Base-by-base conservation (phyloP, 2,113 vertebrate genomes). In the Apistogramma diplotaenia region DNA sequence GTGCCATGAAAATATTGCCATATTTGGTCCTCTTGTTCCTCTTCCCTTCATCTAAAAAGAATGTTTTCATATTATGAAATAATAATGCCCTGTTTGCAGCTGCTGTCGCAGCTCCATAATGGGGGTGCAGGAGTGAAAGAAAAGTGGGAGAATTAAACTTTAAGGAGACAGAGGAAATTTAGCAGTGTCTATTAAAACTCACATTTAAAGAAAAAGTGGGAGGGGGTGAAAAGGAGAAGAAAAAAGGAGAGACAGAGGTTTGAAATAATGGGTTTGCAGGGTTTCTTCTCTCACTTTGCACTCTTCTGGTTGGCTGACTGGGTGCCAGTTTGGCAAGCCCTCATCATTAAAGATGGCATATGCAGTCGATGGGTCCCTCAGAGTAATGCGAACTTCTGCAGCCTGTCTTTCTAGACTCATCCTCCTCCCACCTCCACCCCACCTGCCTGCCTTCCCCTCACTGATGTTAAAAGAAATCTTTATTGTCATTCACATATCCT, bases 401-500 rank as follows among this genome's bases (percentile, higher is more conserved):
- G 96, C 96, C 97, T 98, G 97, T 97, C 97, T 98, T 96, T 93
- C 89, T 94, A 95, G 94, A 95, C 90, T 76, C 88, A 16, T 18
- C 82, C 75, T 72, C 56, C 75, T 31, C 11, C 46, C 57, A 13
- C 19, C 80, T 25, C 29, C 55, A 21, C 96, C 96, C 73, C 11
- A 21, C 74, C 82, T 23, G 37, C 82, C 74, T 65, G 70, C 85
- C 90, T 77, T 93, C 93, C 92, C 94, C 94, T 96, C 96, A 97
- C 96, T 97, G 97, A 97, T 98, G 97, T 98, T 98, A 96, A 98
- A 98, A 98, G 97, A 96, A 98, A 98, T 96, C 96, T 96, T 96
- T 97, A 96, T 97, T 98, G 98, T 97, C 97, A 97, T 94, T 96
- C 97, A 97, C 94, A 97, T 98, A 95, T 96, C 92, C 96, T 95